phyloP scores from a whole-genome alignment of 2,797 vertebrate species.

The Sorex maritimensis region DNA sequence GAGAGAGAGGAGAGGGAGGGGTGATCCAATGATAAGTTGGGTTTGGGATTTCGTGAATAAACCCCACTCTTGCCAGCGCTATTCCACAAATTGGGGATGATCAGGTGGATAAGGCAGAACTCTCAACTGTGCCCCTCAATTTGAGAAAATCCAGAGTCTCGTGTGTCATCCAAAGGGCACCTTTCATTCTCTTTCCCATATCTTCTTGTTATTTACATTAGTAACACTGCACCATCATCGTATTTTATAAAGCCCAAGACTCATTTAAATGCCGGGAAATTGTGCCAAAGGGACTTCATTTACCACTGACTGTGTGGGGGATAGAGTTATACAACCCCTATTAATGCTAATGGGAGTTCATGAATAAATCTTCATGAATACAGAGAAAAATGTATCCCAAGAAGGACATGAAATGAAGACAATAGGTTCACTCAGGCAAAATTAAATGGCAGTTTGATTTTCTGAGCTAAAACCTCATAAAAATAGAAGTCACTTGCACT shows the following conservation, averaged over 20 bases:
- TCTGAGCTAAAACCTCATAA: constrained; percentile 69
- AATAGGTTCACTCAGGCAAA: constrained; percentile 65
- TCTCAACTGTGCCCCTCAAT: constrained; percentile 52
- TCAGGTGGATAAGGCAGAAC: constrained; percentile 62
- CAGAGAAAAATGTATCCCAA: constrained; percentile 78
- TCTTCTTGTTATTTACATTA: constrained; percentile 76
- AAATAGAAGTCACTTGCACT: constrained; percentile 73
- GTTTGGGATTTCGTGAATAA: constrained; percentile 64
- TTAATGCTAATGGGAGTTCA: constrained; percentile 81
- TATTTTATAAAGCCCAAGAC: constrained; percentile 81
- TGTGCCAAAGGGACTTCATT: constrained; percentile 74
- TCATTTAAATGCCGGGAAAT: constrained; percentile 73
- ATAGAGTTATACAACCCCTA: constrained; percentile 78
- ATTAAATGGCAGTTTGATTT: constrained; percentile 74
- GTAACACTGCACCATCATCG: constrained; percentile 73
- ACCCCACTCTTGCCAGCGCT: constrained; percentile 41
- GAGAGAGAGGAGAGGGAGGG: background rate
- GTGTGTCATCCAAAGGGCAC: constrained; percentile 76
- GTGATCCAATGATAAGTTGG: constrained; percentile 3
- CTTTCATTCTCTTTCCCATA: constrained; percentile 69
- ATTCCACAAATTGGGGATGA: constrained; percentile 71
- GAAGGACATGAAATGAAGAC: constrained; percentile 78
- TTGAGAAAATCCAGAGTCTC: constrained; percentile 65
- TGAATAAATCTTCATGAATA: constrained; percentile 81
- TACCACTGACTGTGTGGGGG: constrained; percentile 75